Base-by-base conservation (phyloP, 2,797 vertebrate genomes). In the Paedocypris micromegethes region DNA sequence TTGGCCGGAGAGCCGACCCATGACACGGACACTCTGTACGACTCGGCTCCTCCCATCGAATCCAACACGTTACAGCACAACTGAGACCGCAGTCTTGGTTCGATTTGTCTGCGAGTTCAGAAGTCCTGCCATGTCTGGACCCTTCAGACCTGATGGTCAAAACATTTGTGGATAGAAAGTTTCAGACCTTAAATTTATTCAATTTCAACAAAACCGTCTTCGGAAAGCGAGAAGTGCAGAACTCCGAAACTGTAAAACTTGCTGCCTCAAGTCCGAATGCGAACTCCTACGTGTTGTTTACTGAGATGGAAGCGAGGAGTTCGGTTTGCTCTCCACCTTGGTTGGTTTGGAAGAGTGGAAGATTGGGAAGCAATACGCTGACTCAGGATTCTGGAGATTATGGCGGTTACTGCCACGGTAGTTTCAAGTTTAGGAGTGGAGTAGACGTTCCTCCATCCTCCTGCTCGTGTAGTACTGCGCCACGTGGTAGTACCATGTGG, bases 11-110 rank as follows among this genome's bases (percentile, higher is more conserved):
- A 99, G 88, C 97, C 97, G n/a, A 99, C 97, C 76, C 97, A 99
- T 0, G 97, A 99, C 86, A 99, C 97, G 83, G 97, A 99, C 86
- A 99, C 97, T 84, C 90, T 99, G 92, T 99, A 99, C 84, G 97
- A 99, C 91, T 99, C 97, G 71, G 97, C 97, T 82, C 97, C 97
- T 83, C 97, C 97, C 92, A 99, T 98, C 96, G 97, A 98, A 92
- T 99, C 97, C 82, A 99, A 99, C 84, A 99, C 97, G 65, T 92
- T 99, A 94, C 97, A 99, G 92, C 96, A 98, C 93, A 99, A 98
- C 93, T 99, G 93, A 98, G 90, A 86, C 87, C 74, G 68, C 63
- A 74, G 71, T 75, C 74, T 78, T 75, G 53, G 75, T 73, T 64
- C 58, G 60, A 72, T 71, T 75, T 75, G 75, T 69, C 78, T 64